phyloP scores from a whole-genome alignment of 1,140 invertebrate species.

The Choristoneura fumiferana region DNA sequence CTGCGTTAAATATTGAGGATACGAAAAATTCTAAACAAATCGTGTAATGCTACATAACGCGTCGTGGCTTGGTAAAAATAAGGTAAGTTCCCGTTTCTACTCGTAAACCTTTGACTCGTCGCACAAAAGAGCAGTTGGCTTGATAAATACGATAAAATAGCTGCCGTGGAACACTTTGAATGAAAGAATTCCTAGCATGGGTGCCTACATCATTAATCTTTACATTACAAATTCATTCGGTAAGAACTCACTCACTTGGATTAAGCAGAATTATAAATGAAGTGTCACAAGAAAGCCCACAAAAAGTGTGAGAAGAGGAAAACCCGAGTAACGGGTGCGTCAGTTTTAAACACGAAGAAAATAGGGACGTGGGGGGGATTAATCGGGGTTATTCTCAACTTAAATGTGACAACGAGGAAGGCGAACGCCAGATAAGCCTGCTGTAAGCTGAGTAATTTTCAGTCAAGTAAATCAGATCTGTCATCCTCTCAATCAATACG shows the following conservation, averaged over 20 bases:
- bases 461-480: not conserved
- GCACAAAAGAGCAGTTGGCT: slow-evolving; percentile 36
- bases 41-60: too few relatives aligned
- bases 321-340: slow-evolving; percentile 53
- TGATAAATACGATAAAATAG: slow-evolving; percentile 50
- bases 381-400: slow-evolving; percentile 28
- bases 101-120: not conserved
- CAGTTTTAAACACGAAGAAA: slow-evolving; percentile 49
- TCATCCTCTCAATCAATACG: not conserved
- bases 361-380: slow-evolving; percentile 28
- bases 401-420: slow-evolving; percentile 18
- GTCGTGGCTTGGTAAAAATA: too few relatives aligned
- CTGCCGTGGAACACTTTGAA: slow-evolving; percentile 27
- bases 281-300: slow-evolving; percentile 60
- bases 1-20: too few relatives aligned
- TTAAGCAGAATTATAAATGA: slow-evolving; percentile 76
- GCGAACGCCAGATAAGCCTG: not conserved
- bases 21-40: too few relatives aligned
- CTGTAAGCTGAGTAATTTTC: slow-evolving; percentile 7
- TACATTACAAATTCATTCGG: slow-evolving; percentile 74
- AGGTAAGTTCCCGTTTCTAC: too few relatives aligned
- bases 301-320: slow-evolving; percentile 65
- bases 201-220: slow-evolving; percentile 61
- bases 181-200: slow-evolving; percentile 43
- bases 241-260: slow-evolving; percentile 73